Percentiles rank a stretch among this genome's conserved stretches.
Evolutionary conservation across 2,797 vertebrate genomes (phyloP).

Genomic region (Malacoctenus gilli): DNA sequence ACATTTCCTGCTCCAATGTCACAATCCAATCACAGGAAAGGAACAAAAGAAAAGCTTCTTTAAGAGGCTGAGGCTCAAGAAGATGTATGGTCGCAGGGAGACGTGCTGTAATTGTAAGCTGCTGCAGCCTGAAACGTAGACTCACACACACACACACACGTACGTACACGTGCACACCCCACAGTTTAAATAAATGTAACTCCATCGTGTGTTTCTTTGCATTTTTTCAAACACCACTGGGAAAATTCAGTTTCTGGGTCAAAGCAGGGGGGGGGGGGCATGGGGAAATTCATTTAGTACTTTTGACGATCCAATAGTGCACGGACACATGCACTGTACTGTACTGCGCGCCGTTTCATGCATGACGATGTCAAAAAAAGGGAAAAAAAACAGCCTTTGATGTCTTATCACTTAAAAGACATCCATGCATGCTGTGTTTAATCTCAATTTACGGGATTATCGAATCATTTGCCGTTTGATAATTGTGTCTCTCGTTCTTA

Average conservation of each 20-base stretch:
- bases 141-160: conserved; percentile 10
- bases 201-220: conserved; percentile 46
- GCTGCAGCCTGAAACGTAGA: conserved; percentile 18
- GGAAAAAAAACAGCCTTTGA: conserved; percentile 32
- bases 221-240: conserved; percentile 53
- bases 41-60: conserved; percentile 56
- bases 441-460: conserved; percentile 15
- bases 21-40: conserved; percentile 53
- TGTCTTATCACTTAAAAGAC: conserved; percentile 15
- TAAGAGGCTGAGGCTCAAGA: conserved; percentile 43
- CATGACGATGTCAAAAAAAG: conserved; percentile 21
- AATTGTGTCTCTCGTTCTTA: conserved; percentile 4
- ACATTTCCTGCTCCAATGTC: conserved; percentile 61
- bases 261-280: conserved; percentile 31
- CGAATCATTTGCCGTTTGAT: conserved; percentile 28
- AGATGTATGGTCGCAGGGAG: conserved; percentile 51
- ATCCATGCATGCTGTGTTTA: conserved; percentile 16
- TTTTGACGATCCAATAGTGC: conserved; percentile 38
- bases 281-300: conserved; percentile 46
- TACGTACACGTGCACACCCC: not conserved
- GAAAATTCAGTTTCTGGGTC: conserved; percentile 61
- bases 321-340: conserved; percentile 19
- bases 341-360: conserved; percentile 4
- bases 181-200: conserved; percentile 42
- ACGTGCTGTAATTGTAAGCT: conserved; percentile 38